Base-by-base conservation (phyloP, 2,797 vertebrate genomes). In the Hydrolagus colliei region DNA sequence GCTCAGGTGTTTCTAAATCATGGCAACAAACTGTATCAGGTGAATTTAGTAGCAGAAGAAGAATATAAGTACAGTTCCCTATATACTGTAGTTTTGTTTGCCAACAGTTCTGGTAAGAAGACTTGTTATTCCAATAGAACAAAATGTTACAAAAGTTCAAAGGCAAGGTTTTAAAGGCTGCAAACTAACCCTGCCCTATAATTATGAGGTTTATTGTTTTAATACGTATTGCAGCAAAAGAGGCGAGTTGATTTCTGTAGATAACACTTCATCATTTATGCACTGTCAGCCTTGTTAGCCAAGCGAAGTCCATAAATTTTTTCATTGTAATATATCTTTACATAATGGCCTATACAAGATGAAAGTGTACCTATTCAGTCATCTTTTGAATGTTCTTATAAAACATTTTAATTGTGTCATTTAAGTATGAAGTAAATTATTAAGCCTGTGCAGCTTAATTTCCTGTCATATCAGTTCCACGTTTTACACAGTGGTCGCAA, bases 261-360 rank as follows among this genome's bases (percentile, higher is more conserved):
- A 6, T 52, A 32, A 27, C 14, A 41, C 79, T 35, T 18, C 32
- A 13, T 68, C 32, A 32, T 27, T 27, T 63, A 32, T 67, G 78
- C 32, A 41, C 65, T 71, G 35, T 84, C 35, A 84, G 41, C 4
- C 52, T 16, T 41, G 41, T 35, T 84, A 32, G 65, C 79, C 32
- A 84, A 84, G 79, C 79, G 71, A 84, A 32, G 32, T 63, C 32
- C 20, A 84, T 68, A 71, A 68, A 71, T 68, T 68, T 35, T 84
- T 67, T 67, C 78, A 52, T 84, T 71, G 79, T 20, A 84, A 84
- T 84, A 52, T 84, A 84, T 84, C 79, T 67, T 71, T 68, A 71
- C 65, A 71, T 52, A 71, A 84, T 84, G 32, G 79, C 32, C 32
- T 84, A 63, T 71, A 35, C 27, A 67, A 84, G 65, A 71, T 84